Conservation (phyloP, 2,113 vertebrate species). For the Heterochromis multidens region DNA sequence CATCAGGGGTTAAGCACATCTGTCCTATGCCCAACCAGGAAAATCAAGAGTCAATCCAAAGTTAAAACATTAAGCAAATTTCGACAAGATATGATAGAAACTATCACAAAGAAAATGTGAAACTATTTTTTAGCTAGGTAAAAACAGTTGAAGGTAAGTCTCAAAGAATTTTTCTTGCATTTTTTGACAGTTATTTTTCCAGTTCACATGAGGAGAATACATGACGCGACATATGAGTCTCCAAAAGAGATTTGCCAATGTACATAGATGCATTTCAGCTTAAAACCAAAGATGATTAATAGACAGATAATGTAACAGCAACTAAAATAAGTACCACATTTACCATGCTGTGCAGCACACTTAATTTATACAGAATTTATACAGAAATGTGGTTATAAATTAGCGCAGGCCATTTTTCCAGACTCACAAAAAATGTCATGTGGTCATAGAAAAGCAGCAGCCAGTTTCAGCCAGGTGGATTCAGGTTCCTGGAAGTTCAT, state of each 20-base stretch:
- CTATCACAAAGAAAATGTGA: not conserved
- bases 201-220: not conserved
- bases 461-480: too few relatives aligned
- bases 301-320: not conserved
- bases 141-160: not conserved
- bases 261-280: not conserved
- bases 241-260: not conserved
- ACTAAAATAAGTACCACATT: not conserved
- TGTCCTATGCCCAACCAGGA: not conserved
- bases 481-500: too few relatives aligned
- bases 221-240: not conserved
- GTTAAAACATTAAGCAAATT: not conserved
- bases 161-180: not conserved
- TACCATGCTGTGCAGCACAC: too few relatives aligned
- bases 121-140: not conserved
- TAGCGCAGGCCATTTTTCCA: too few relatives aligned
- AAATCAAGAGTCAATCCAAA: not conserved
- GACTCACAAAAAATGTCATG: too few relatives aligned
- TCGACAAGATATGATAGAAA: not conserved
- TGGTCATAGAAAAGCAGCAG: too few relatives aligned
- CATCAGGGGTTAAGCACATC: not conserved
- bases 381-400: not conserved
- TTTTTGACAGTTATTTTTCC: not conserved
- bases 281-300: not conserved
- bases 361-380: not conserved